Percentiles rank a stretch among this genome's conserved stretches.
These are phyloP conservation scores for Polydrusus pterygomalis DNA, from an alignment of 2,888 invertebrate species.

Conservation along the genomic window DNA sequence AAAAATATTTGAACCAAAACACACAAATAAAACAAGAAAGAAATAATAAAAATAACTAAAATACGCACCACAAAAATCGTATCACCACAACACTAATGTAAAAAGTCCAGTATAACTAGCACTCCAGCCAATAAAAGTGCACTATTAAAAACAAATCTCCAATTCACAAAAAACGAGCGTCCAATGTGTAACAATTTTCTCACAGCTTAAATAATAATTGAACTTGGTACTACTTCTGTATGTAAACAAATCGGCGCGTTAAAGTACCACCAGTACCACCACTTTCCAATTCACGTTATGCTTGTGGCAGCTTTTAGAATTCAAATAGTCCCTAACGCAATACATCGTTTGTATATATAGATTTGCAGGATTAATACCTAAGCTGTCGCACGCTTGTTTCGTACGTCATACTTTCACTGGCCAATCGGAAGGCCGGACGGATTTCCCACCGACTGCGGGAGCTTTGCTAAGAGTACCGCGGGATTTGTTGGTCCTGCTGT, in stretches of 20 bases:
- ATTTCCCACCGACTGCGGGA: constrained; percentile 22
- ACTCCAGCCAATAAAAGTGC: too few species aligned
- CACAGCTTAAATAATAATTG: constrained; percentile 18
- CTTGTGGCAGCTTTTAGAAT: constrained; percentile 10
- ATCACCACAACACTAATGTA: too few species aligned
- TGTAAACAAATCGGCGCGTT: constrained; percentile 45
- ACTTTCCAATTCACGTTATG: background rate
- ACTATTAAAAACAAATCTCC: background rate
- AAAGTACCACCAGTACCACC: constrained; percentile 11
- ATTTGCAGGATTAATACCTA: constrained; percentile 48
- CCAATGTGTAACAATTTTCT: constrained; percentile 4
- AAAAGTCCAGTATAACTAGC: background rate
- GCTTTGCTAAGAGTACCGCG: background rate
- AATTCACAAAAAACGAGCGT: background rate
- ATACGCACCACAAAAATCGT: too few species aligned
- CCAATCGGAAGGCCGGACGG: constrained; percentile 53
- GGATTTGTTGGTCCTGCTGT: constrained; percentile 22
- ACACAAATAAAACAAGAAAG: too few species aligned
- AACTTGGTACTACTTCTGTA: constrained; percentile 48
- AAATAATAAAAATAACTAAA: too few species aligned
- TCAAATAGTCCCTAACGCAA: constrained; percentile 29
- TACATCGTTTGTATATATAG: constrained; percentile 55
- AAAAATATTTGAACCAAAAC: too few species aligned
- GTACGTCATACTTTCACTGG: constrained; percentile 56
- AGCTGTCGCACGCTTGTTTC: constrained; percentile 33